Evolutionary conservation across 2,113 vertebrate species (phyloP), one percentile per base, ranked within the genome.

Genomic region (Ctenomys sociabilis): DNA sequence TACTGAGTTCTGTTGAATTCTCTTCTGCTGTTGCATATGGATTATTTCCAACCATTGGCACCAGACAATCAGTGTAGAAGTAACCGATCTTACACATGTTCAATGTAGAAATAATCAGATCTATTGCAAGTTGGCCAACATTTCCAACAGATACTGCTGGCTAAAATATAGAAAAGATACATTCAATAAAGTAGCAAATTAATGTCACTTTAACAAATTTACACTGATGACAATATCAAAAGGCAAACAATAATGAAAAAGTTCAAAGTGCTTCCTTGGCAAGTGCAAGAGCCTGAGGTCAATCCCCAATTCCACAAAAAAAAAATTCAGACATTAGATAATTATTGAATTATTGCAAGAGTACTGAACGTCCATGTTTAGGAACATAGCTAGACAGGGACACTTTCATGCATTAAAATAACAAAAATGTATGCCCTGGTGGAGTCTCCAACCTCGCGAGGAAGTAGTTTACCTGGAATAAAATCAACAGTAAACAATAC

Each of bases 81-180:
- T 99, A 99, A 77, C 99, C 99, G 73, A 99, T 98, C 96, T 99
- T 98, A 49, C 92, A 97, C 99, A 99, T 99, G 89, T 98, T 96
- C 26, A 99, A 98, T 0, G 99, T 99, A 78, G 99, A 99, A 97
- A 99, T 99, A 40, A 99, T 97, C 78, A 99, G 98, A 97, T 99
- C 99, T 95, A 98, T 96, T 1, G 99, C 99, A 97, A 99, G 98
- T 91, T 99, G 99, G 49, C 99, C 99, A 90, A 99, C 99, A 87
- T 99, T 99, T 73, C 99, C 99, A 70, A 99, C 99, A 0, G 99
- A 99, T 40, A 99, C 99, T 3, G 99, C 99, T n/a, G 99, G 99
- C 99, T 99, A 97, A 96, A 98, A 95, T 54, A 37, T 40, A 72
- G 35, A 40, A 73, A 95, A 49, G 37, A 54, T 8, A 82, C 52